Evolutionary conservation across 2,888 invertebrate species (phyloP).

Genomic region (Operophtera brumata): DNA sequence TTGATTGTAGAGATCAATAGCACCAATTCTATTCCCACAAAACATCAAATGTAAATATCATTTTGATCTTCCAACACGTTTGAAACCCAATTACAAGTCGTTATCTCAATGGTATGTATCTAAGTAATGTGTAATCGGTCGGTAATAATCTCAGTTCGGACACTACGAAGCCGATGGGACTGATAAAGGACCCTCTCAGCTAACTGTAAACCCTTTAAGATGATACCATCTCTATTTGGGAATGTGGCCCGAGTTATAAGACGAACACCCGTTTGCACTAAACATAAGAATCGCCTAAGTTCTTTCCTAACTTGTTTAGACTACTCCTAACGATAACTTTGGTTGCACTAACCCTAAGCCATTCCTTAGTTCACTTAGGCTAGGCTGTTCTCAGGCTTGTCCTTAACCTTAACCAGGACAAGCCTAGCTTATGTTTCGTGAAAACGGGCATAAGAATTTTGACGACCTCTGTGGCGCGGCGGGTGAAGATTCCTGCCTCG

Average conservation of each 20-base stretch:
- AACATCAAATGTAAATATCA: background rate
- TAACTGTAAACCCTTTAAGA: conserved; percentile 46
- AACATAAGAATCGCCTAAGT: no score
- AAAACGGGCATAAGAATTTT: no score
- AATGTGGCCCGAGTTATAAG: conserved; percentile 36
- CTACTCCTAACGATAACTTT: no score
- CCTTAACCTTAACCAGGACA: no score
- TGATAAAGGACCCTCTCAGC: conserved; percentile 57
- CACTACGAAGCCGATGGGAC: conserved; percentile 41
- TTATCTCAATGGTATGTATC: conserved; percentile 49
- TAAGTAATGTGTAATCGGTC: conserved; percentile 50
- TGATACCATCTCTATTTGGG: conserved; percentile 56
- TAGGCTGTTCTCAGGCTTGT: no score
- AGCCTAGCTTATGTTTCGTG: no score
- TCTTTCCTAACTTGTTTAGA: no score
- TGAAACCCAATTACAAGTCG: conserved; percentile 50
- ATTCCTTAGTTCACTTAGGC: no score
- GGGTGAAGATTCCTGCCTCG: no score
- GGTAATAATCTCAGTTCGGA: conserved; percentile 41
- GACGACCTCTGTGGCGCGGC: no score
- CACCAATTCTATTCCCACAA: background rate
- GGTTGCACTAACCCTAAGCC: no score
- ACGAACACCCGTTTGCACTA: no score
- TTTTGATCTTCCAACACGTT: conserved; percentile 20
- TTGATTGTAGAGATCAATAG: background rate